These are phyloP conservation scores for Fregetta grallaria DNA, from an alignment of 2,113 vertebrate species.

Conservation along the genomic window DNA sequence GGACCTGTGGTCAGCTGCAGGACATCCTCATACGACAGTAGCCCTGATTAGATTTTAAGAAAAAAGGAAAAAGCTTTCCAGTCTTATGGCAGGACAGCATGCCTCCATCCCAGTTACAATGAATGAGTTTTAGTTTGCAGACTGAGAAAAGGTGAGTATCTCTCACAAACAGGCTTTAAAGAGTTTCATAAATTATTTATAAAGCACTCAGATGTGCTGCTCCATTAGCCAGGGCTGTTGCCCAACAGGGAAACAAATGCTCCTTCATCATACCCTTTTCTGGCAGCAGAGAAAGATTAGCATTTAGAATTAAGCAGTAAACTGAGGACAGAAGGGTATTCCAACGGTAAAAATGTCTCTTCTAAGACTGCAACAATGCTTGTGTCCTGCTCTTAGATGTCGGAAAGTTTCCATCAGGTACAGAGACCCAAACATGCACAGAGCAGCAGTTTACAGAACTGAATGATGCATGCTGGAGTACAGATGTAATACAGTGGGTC, in stretches of 20 bases:
- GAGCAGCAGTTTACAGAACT: not conserved
- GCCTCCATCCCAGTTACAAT: not conserved
- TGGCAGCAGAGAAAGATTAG: not conserved
- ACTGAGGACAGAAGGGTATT: not conserved
- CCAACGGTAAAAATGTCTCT: not conserved
- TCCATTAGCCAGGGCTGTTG: not conserved
- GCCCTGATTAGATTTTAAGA: not conserved
- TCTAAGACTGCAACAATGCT: not conserved
- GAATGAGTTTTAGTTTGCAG: constrained; percentile 5
- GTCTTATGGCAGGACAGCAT: not conserved
- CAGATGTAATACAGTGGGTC: fast-evolving
- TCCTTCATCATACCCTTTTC: not conserved
- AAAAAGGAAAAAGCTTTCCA: not conserved
- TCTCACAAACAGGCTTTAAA: not conserved
- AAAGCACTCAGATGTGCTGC: not conserved
- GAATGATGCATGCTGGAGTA: not conserved
- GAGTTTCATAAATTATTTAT: constrained; percentile 48
- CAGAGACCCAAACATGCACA: not conserved
- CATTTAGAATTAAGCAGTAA: not conserved
- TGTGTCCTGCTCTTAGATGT: not conserved
- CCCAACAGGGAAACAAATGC: not conserved
- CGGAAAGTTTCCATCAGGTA: not conserved
- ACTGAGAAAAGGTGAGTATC: constrained; percentile 21
- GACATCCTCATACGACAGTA: not conserved
- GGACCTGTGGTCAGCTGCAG: not conserved